These are phyloP conservation scores for Porites rus DNA, from an alignment of 92 coral and sea anemone species.

Conservation along the genomic window DNA sequence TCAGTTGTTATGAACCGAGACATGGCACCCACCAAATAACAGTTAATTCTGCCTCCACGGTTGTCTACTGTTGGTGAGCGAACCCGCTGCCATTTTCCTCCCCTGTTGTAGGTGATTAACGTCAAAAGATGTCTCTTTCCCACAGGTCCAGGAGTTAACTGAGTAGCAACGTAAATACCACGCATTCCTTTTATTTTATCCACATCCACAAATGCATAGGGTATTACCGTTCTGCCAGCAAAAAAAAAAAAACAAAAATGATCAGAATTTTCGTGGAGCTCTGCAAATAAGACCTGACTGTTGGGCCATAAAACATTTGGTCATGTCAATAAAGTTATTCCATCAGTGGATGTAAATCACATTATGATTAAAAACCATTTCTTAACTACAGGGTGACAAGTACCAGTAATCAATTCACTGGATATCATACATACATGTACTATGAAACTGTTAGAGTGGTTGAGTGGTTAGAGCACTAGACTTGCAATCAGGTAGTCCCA, in stretches of 20 bases:
- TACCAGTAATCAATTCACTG: no score
- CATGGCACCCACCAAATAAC: slow-evolving; percentile 70
- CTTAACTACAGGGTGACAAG: no score
- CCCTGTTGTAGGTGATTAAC: slow-evolving; percentile 89
- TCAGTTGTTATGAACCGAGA: background rate
- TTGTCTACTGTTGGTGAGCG: slow-evolving; percentile 80
- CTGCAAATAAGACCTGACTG: background rate
- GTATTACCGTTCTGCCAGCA: slow-evolving; percentile 68
- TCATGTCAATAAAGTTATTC: no score
- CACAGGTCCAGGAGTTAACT: slow-evolving; percentile 96
- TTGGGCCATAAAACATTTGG: no score
- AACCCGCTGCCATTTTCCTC: slow-evolving; percentile 86
- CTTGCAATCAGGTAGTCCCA: no score
- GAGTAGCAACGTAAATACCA: slow-evolving; percentile 93
- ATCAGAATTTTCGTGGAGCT: no score
- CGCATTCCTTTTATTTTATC: slow-evolving; percentile 71
- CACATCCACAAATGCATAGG: slow-evolving; percentile 94
- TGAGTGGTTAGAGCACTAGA: no score
- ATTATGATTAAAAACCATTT: no score
- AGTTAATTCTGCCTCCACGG: slow-evolving; percentile 67
- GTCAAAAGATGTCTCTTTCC: slow-evolving; percentile 89
- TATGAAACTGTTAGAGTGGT: no score
- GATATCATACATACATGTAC: no score
- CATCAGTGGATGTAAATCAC: no score
- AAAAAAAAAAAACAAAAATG: background rate